Conservation (phyloP, 2,113 vertebrate genomes). For the Pyrgilauda ruficollis region DNA sequence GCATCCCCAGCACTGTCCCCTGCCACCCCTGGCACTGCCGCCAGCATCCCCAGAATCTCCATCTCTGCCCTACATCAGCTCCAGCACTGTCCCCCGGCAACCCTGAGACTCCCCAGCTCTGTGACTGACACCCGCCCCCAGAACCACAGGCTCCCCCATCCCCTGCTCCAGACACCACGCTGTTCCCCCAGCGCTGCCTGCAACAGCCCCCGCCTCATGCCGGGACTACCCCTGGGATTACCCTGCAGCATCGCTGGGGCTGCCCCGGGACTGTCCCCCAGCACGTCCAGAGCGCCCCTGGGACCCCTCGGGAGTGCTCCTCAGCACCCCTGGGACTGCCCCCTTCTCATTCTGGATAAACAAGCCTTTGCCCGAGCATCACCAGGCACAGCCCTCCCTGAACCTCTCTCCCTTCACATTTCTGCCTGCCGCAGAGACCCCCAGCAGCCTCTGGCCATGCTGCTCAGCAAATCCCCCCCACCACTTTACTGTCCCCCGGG, state of each 20-base stretch:
- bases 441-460: not conserved
- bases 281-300: not conserved
- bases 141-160: not conserved
- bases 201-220: not conserved
- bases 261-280: not conserved
- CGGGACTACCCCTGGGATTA: not conserved
- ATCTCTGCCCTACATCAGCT: not conserved
- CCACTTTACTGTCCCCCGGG: not conserved
- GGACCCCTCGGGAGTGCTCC: not conserved
- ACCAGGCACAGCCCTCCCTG: not conserved
- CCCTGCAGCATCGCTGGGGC: not conserved
- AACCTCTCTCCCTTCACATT: not conserved
- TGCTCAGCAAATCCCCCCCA: not conserved
- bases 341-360: not conserved
- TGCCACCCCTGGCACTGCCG: not conserved
- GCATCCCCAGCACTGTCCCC: not conserved
- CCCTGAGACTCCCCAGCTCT: not conserved
- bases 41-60: not conserved
- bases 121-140: not conserved
- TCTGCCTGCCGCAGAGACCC: slow-evolving; percentile 1
- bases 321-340: not conserved
- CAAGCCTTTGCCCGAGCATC: not conserved
- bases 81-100: not conserved
- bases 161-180: not conserved
- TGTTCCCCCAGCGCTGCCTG: not conserved